Percentiles rank a stretch among this genome's conserved stretches.
phyloP scores from a whole-genome alignment of 2,113 vertebrate genomes.

The Periophthalmus modestus region DNA sequence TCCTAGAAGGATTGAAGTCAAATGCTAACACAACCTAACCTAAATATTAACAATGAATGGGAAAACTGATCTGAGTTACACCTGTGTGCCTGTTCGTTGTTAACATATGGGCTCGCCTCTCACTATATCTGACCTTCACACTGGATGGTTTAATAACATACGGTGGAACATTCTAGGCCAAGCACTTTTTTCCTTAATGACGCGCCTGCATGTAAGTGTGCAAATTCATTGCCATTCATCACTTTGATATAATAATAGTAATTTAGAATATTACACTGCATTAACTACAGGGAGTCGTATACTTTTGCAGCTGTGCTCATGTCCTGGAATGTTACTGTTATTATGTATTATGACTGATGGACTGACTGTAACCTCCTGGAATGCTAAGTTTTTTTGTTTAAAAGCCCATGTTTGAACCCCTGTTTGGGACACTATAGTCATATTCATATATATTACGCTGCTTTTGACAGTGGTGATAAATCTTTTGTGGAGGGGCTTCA shows the following conservation, averaged over 20 bases:
- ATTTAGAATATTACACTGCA: not conserved
- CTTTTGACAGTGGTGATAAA: constrained; percentile 34
- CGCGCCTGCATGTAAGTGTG: too few species aligned
- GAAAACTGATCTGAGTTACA: too few species aligned
- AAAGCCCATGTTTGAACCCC: constrained; percentile 3
- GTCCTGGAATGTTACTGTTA: not conserved
- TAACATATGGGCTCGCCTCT: too few species aligned
- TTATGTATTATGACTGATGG: not conserved
- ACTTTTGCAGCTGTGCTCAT: not conserved
- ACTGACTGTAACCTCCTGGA: constrained; percentile 1
- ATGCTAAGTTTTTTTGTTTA: not conserved
- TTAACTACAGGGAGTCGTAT: not conserved
- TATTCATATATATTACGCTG: constrained; percentile 23
- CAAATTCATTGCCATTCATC: not conserved
- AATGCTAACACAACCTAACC: too few species aligned
- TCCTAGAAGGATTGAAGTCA: too few species aligned
- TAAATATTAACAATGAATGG: too few species aligned
- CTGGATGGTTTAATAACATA: too few species aligned
- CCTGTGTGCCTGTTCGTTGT: too few species aligned
- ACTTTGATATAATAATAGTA: not conserved
- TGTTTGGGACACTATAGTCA: not conserved
- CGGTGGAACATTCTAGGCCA: too few species aligned
- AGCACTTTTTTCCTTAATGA: too few species aligned
- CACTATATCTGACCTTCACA: too few species aligned
- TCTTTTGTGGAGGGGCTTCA: constrained; percentile 25